These are phyloP conservation scores for Pachliopta kotzebuea DNA, from an alignment of 2,888 invertebrate species.

Conservation along the genomic window DNA sequence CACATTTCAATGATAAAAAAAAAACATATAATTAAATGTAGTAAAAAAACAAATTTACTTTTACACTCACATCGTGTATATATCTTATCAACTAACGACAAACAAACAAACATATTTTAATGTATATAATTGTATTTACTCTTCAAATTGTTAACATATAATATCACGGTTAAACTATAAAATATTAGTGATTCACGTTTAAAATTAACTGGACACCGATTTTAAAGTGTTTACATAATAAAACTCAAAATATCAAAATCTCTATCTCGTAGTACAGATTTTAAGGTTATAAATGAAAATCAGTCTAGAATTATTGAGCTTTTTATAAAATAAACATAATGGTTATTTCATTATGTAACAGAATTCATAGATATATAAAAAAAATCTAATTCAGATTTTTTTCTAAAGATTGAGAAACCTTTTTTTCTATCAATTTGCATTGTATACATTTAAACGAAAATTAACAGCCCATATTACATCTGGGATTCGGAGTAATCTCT, in stretches of 20 bases:
- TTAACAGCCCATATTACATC: no score
- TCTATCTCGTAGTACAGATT: not conserved
- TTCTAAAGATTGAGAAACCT: no score
- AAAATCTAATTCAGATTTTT: no score
- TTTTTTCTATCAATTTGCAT: not conserved
- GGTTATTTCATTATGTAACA: not conserved
- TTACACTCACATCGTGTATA: not conserved
- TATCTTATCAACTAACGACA: no score
- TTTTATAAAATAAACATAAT: not conserved
- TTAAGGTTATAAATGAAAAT: constrained; percentile 3
- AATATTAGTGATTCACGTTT: not conserved
- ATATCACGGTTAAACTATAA: no score
- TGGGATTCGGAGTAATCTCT: no score
- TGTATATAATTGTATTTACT: no score
- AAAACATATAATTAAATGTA: not conserved
- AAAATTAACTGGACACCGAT: not conserved
- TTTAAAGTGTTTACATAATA: not conserved
- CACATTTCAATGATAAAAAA: not conserved
- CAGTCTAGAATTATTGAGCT: constrained; percentile 23
- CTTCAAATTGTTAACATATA: no score
- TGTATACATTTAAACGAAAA: not conserved
- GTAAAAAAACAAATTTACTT: not conserved
- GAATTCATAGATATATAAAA: not conserved
- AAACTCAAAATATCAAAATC: not conserved
- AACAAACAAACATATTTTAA: no score